These are phyloP conservation scores for Zeus faber DNA, from an alignment of 2,113 vertebrate genomes.

Conservation along the genomic window DNA sequence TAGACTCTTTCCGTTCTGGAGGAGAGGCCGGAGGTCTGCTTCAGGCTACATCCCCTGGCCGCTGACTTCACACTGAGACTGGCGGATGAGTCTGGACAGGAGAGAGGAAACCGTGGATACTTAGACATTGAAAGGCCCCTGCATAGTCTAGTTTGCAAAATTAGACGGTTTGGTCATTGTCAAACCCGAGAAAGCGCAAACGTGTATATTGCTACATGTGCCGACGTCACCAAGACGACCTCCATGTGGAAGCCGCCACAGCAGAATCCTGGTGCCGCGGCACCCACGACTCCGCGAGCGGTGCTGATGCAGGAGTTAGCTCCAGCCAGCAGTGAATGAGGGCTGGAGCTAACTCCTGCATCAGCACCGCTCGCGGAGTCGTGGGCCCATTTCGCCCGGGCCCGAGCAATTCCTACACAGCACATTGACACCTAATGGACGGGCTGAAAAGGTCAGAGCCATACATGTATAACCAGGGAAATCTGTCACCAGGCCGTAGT, in stretches of 20 bases:
- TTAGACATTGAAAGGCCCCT: too few species aligned
- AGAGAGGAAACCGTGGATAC: background rate
- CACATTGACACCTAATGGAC: conserved; percentile 43
- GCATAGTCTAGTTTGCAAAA: too few species aligned
- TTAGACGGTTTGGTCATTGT: too few species aligned
- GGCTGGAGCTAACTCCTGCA: conserved; percentile 18
- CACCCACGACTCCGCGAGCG: too few species aligned
- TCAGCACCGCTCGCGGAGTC: conserved; percentile 25
- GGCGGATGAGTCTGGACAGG: conserved; percentile 40
- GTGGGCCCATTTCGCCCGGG: conserved; percentile 2
- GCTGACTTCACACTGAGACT: conserved; percentile 33
- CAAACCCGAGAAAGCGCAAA: too few species aligned
- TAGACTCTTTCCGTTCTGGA: conserved; percentile 18
- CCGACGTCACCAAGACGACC: too few species aligned
- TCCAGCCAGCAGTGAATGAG: conserved; percentile 15
- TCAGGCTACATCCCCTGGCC: conserved; percentile 27
- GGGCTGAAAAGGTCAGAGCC: conserved; percentile 24
- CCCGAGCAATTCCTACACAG: conserved; percentile 38
- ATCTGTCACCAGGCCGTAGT: background rate
- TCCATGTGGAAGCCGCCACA: too few species aligned
- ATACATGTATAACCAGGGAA: conserved; percentile 5
- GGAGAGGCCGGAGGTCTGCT: conserved; percentile 12
- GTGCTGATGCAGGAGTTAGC: too few species aligned
- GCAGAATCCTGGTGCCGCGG: too few species aligned
- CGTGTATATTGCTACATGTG: too few species aligned